These are phyloP conservation scores for Phalacrocorax carbo DNA, from an alignment of 2,113 vertebrate species.

Conservation along the genomic window DNA sequence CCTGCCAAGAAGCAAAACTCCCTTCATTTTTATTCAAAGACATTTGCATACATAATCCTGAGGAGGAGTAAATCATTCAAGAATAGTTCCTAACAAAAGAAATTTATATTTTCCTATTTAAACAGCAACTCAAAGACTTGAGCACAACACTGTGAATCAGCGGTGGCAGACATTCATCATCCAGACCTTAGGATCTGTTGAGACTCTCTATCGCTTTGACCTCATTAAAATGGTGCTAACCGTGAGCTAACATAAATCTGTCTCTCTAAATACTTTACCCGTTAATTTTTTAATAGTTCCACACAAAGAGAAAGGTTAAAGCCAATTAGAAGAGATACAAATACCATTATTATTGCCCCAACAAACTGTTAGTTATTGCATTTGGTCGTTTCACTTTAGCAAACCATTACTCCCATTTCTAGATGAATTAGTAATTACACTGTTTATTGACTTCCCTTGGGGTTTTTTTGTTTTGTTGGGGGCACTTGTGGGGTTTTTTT, in stretches of 20 bases:
- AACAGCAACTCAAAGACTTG: not conserved
- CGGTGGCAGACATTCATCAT: slow-evolving; percentile 85
- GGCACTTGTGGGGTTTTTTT: too few species aligned
- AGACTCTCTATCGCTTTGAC: slow-evolving; percentile 72
- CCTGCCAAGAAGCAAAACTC: not conserved
- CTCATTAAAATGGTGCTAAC: slow-evolving; percentile 75
- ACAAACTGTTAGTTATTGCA: slow-evolving; percentile 65
- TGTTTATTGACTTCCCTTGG: slow-evolving; percentile 56
- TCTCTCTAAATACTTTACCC: slow-evolving; percentile 67
- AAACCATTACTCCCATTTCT: slow-evolving; percentile 62
- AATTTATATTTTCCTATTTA: slow-evolving; percentile 10
- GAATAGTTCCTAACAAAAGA: not conserved
- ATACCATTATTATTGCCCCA: slow-evolving; percentile 66
- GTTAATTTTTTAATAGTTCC: slow-evolving; percentile 74
- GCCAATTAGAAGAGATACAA: slow-evolving; percentile 73
- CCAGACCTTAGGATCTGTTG: slow-evolving; percentile 62
- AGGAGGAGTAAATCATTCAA: not conserved
- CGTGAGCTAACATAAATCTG: slow-evolving; percentile 64
- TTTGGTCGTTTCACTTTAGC: slow-evolving; percentile 61
- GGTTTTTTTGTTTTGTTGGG: not conserved
- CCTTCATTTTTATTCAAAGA: not conserved
- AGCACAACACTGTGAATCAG: not conserved
- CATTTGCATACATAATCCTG: not conserved
- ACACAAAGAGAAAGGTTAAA: slow-evolving; percentile 74
- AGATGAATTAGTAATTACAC: slow-evolving; percentile 64